phyloP scores from a whole-genome alignment of 2,113 vertebrate species.

The Sylvietta virens region DNA sequence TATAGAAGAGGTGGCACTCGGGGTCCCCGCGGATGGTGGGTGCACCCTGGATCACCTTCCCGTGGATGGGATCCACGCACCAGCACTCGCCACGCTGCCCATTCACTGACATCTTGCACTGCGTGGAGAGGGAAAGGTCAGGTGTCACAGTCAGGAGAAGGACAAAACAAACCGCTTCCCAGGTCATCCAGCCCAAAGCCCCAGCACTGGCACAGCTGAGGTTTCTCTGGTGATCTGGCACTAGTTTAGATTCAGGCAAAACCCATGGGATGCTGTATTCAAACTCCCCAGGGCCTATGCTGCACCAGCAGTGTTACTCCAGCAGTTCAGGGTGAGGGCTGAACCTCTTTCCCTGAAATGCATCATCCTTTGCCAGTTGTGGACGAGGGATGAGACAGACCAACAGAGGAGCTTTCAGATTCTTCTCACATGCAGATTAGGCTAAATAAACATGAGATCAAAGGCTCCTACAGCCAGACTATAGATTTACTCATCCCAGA shows the following conservation, averaged over 20 bases:
- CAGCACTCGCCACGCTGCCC: slow-evolving; percentile 96
- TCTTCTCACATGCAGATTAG: not conserved
- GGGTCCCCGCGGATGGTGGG: slow-evolving; percentile 90
- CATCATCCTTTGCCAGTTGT: not conserved
- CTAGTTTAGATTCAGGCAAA: not conserved
- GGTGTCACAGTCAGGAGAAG: not conserved
- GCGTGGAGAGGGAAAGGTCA: not conserved
- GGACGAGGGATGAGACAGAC: not conserved
- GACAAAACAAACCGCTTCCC: not conserved
- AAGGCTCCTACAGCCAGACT: not conserved
- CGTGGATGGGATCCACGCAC: slow-evolving; percentile 91
- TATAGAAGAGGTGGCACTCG: slow-evolving; percentile 88
- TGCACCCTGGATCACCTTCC: slow-evolving; percentile 82
- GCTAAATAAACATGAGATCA: not conserved
- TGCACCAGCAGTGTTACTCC: not conserved
- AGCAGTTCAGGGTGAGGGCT: not conserved
- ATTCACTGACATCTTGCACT: slow-evolving; percentile 97
- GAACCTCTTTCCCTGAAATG: not conserved
- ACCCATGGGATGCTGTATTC: not conserved
- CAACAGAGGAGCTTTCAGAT: not conserved
- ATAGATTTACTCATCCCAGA: not conserved
- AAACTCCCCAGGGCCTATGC: not conserved
- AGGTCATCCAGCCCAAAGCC: not conserved
- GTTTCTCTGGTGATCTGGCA: not conserved
- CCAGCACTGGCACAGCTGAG: not conserved